Evolutionary conservation across 2,888 invertebrate genomes (phyloP), one percentile per base, ranked within the genome.

Genomic region (Drosophila stalkeri): DNA sequence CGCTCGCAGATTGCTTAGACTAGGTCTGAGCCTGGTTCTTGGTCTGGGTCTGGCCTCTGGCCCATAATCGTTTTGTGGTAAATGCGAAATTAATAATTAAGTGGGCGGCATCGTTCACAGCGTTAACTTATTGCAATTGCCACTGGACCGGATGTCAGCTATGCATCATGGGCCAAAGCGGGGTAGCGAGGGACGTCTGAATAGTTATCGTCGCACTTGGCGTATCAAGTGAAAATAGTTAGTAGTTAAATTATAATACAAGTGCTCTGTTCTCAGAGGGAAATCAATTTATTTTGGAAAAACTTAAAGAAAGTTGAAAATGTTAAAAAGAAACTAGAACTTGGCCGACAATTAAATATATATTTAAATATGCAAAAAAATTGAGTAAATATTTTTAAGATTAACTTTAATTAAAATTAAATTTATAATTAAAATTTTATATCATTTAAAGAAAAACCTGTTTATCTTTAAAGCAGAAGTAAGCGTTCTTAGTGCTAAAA

Each of bases 11-110:
- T 77, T 57, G 47, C 65, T 61, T 56, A 39, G 51, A 27, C 67
- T 18, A 20, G 27, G n/a, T 5, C 4, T 12, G 9, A 3, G 9
- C 3, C 35, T 35, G 11, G 14, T 12, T 0, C 60, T 3, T 11
- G 3, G 3, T 8, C 18, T 12, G 0, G 5, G 39, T 16, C 49
- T 7, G 12, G 18, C 7, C 51, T 18, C 33, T 33, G 3, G 18
- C 14, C 82, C 76, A 72, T 90, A 86, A 86, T 74, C 83, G 86
- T 79, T 86, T 90, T 90, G 88, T 81, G 86, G 86, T 81, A 88
- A 87, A 88, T 90, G 86, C 86, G 62, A 87, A 90, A 87, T 87
- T 90, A 87, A 87, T 90, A 86, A 87, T 87, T 90, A 86, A 87
- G 71, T 66, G 81, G 90, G 71, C 72, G 76, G 57, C 75, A 14